phyloP scores from a whole-genome alignment of 1,140 invertebrate species.

The Solenopsis invicta region DNA sequence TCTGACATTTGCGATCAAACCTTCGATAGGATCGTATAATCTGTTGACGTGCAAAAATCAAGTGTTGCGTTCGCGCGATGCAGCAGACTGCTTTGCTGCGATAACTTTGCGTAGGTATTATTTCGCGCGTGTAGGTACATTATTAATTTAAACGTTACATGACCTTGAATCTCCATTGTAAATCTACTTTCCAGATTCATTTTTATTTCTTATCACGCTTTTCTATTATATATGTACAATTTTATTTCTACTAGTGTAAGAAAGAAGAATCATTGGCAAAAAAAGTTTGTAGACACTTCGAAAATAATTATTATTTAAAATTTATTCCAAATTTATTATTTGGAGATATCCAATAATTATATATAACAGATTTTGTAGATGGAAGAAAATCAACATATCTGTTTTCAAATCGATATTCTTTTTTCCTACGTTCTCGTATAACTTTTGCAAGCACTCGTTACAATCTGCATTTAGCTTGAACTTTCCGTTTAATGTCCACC shows the following conservation, averaged over 20 bases:
- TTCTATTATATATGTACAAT: not conserved
- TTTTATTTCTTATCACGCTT: not conserved
- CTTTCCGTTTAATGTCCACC: not conserved
- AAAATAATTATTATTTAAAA: not conserved
- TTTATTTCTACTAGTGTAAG: not conserved
- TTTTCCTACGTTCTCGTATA: not conserved
- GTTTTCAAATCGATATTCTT: not conserved
- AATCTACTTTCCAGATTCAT: not conserved
- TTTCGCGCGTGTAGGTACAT: conserved; percentile 1
- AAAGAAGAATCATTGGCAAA: not conserved
- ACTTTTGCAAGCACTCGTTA: not conserved
- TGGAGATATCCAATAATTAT: not conserved
- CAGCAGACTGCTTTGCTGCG: conserved; percentile 5
- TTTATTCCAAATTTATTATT: not conserved
- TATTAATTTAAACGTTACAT: conserved; percentile 21
- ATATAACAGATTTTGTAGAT: conserved; percentile 7
- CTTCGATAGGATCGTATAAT: conserved; percentile 52
- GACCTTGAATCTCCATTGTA: not conserved
- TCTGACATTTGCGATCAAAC: conserved; percentile 57
- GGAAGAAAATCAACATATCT: not conserved
- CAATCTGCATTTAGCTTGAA: not conserved
- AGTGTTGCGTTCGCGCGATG: conserved; percentile 18
- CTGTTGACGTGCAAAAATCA: conserved; percentile 37
- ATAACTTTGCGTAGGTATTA: conserved; percentile 24
- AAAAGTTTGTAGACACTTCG: not conserved